Base-by-base conservation (phyloP, 2,113 vertebrate genomes). In the Dascyllus trimaculatus region DNA sequence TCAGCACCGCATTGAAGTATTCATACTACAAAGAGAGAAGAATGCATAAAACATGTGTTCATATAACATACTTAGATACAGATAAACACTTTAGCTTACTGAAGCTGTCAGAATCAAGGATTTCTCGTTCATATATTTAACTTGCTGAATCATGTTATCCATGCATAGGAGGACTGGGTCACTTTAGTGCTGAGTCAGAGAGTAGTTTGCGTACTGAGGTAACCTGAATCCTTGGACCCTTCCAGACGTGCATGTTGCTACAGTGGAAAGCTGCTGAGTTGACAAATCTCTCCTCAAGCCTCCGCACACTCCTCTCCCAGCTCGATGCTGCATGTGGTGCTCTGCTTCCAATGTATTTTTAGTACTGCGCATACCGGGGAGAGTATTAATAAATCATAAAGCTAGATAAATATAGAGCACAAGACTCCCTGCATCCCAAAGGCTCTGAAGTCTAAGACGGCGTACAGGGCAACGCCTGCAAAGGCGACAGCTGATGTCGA, bases 1-100 rank as follows among this genome's bases (percentile, higher is more conserved):
- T 99, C 78, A 99, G 93, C 68, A 99, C 98, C 0, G 98, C 98
- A 73, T 99, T 99, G 95, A 99, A 99, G 93, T 99, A 99, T 92
- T 99, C 97, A 60, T 99, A 99, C 98, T 99, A 93, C 77, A 94
- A 48, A 88, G 43, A 25, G 29, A 59, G 35, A 73, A 11, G 76
- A 4, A 61, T 2, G 24, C 1, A 48, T 18, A 38, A 48, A 32
- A 54, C 17, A 80, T 35, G 21, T 48, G 35, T 45, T 45, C 45
- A 77, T 40, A 66, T 0, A 43, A 45, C 32, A 49, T 59, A 32
- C 17, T 38, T 5, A 13, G 5, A 71, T 43, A 43, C 40, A 43
- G 49, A 21, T 7, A 17, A 53, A 74, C 24, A 59, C 10, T 17
- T 51, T 45, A 26, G 8, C 46, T 46, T 11, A 22, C 7, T 5